Base-by-base conservation (phyloP, 1,140 invertebrate genomes). In the Nomia melanderi region DNA sequence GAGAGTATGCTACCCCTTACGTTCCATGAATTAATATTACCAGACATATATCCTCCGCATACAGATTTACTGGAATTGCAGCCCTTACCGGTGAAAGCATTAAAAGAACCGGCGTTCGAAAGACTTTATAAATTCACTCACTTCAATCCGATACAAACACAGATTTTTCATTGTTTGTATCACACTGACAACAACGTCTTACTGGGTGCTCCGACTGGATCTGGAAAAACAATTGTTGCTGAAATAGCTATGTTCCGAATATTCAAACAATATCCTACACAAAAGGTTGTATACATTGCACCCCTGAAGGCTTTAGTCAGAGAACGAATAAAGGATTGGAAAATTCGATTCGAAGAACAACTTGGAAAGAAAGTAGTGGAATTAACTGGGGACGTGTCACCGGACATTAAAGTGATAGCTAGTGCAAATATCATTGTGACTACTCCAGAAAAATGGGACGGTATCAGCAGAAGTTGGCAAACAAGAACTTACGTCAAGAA, bases 391-490 rank as follows among this genome's bases (percentile, higher is more conserved):
- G 99, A 99, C 93, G 96, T 98, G 1, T 96, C 97, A 0, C 99
- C 99, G 0, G 98, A 99, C 91, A 95, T 97, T 63, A 93, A 95
- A 83, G 96, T 97, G 0, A 97, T 99, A 72, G 93, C 94, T 0
- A 93, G 91, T 63, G 96, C 98, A 0, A 96, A 97, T 88, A 95
- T 99, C 1, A 99, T 99, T 82, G 97, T 99, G 0, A 99, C 98
- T 3, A 99, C 99, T 0, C 99, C 99, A 0, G 99, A 99, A 92
- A 99, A 99, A 92, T 99, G 99, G 99, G 99, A 99, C 90, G 98
- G 98, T 77, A 97, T 99, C 71, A 99, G 97, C 90, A 94, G 99
- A 81, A 98, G 97, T 75, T 99, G 98, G 98, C 98, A 99, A 86
- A 99, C 97, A 0, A 94, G 99, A 81, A 96, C 96, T 91, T 99